Conservation (phyloP, 2,113 vertebrate species). For the Tiliqua scincoides region DNA sequence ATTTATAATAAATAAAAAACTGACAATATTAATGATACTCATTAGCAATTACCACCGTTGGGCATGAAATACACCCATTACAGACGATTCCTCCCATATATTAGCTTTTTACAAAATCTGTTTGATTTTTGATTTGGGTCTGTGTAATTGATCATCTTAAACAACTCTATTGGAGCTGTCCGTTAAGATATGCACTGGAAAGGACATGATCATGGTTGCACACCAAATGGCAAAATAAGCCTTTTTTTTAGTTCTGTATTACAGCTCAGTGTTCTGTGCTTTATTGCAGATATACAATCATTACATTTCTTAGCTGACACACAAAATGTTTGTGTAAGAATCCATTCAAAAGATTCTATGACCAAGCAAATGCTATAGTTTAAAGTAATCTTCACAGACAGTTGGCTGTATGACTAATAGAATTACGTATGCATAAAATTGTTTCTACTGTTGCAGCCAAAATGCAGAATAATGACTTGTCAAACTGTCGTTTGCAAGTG, state of each 20-base stretch:
- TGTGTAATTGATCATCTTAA: slow-evolving; percentile 50
- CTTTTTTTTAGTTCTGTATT: slow-evolving; percentile 38
- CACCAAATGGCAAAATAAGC: slow-evolving; percentile 28
- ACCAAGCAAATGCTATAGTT: slow-evolving; percentile 72
- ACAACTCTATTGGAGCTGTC: slow-evolving; percentile 44
- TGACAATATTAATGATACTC: slow-evolving; percentile 46
- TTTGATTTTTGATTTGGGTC: slow-evolving; percentile 51
- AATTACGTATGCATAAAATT: slow-evolving; percentile 74
- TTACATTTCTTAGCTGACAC: slow-evolving; percentile 41
- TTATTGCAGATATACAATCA: slow-evolving; percentile 34
- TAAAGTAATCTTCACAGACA: slow-evolving; percentile 70
- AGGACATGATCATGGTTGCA: slow-evolving; percentile 31
- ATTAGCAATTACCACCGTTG: slow-evolving; percentile 49
- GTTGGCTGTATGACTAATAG: slow-evolving; percentile 76
- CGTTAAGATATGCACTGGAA: slow-evolving; percentile 38
- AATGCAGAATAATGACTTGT: slow-evolving; percentile 81
- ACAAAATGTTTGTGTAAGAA: slow-evolving; percentile 68
- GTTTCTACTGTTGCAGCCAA: slow-evolving; percentile 73
- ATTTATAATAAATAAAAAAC: slow-evolving; percentile 55
- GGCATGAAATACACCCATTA: slow-evolving; percentile 36
- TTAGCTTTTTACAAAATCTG: slow-evolving; percentile 54
- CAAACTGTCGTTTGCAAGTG: slow-evolving; percentile 79
- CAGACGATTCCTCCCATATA: slow-evolving; percentile 17
- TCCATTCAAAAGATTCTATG: slow-evolving; percentile 70
- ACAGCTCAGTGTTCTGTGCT: not conserved